phyloP scores from a whole-genome alignment of 2,888 invertebrate genomes.

The Elgonia sp. region DNA sequence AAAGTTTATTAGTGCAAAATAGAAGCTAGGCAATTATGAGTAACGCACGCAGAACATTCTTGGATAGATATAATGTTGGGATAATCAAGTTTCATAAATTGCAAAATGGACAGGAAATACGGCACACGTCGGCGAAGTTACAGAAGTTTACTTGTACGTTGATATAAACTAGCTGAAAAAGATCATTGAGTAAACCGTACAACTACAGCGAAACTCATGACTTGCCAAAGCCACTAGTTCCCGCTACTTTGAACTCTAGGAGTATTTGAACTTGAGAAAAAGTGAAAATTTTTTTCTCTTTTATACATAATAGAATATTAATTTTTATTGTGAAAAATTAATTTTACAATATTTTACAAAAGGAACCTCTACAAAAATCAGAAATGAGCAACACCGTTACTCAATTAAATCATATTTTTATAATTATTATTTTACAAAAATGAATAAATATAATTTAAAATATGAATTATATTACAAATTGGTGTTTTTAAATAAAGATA shows the following conservation, averaged over 20 bases:
- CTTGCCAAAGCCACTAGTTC: constrained; percentile 1
- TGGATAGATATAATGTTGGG: background rate
- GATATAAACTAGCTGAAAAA: constrained; percentile 23
- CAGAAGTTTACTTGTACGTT: constrained; percentile 23
- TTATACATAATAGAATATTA: background rate
- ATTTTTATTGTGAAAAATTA: background rate
- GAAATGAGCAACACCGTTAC: no score
- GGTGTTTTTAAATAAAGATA: no score
- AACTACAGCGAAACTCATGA: background rate
- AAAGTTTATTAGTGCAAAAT: background rate
- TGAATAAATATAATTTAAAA: no score
- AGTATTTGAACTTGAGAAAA: constrained; percentile 12
- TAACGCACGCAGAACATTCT: background rate
- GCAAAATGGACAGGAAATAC: constrained; percentile 23
- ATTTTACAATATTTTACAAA: no score
- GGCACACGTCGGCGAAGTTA: constrained; percentile 15
- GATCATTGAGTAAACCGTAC: background rate
- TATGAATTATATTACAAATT: no score
- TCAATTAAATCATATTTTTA: no score
- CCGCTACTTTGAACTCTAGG: constrained; percentile 25
- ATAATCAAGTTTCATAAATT: constrained; percentile 43
- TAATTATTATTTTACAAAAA: no score
- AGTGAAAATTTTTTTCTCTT: background rate
- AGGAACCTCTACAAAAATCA: no score
- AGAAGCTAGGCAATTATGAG: background rate